Percentiles rank a stretch among this genome's conserved stretches.
Conservation (phyloP, 23 tunicate genomes). For the Halocynthia aurantium region DNA sequence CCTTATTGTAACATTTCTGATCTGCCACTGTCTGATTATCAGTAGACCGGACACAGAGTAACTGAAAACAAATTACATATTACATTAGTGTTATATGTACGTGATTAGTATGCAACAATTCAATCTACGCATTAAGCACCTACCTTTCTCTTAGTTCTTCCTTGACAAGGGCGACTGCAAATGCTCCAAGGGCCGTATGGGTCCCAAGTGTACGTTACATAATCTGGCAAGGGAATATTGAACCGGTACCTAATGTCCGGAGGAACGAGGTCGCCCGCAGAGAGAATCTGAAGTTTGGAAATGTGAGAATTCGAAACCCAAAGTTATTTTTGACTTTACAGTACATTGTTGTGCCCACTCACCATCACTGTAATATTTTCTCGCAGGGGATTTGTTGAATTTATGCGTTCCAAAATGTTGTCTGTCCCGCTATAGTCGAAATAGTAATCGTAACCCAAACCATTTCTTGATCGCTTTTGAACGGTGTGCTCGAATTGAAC, state of each 20-base stretch:
- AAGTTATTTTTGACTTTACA: neutral
- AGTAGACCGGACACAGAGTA: slow-evolving; percentile 42
- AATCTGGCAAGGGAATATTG: slow-evolving; percentile 54
- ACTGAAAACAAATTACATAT: slow-evolving; percentile 16
- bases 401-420: slow-evolving; percentile 41
- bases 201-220: slow-evolving; percentile 57
- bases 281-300: slow-evolving; percentile 32
- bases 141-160: slow-evolving; percentile 53
- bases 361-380: slow-evolving; percentile 66
- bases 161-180: slow-evolving; percentile 59
- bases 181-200: slow-evolving; percentile 61
- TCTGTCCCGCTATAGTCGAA: slow-evolving; percentile 82
- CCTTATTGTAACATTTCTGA: slow-evolving; percentile 29
- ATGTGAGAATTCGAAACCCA: neutral
- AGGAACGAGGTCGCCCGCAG: slow-evolving; percentile 69
- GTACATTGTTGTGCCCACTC: neutral
- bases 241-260: slow-evolving; percentile 70
- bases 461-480: slow-evolving; percentile 21
- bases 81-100: neutral
- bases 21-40: slow-evolving; percentile 56
- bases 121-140: neutral
- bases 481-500: slow-evolving; percentile 46
- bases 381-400: slow-evolving; percentile 45
- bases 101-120: neutral
- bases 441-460: slow-evolving; percentile 28